A percentile compares a stretch with the other conserved stretches of the same genome.
Evolutionary conservation across 2,797 vertebrate genomes (phyloP).

Genomic region (Phaenicophaeus curvirostris): DNA sequence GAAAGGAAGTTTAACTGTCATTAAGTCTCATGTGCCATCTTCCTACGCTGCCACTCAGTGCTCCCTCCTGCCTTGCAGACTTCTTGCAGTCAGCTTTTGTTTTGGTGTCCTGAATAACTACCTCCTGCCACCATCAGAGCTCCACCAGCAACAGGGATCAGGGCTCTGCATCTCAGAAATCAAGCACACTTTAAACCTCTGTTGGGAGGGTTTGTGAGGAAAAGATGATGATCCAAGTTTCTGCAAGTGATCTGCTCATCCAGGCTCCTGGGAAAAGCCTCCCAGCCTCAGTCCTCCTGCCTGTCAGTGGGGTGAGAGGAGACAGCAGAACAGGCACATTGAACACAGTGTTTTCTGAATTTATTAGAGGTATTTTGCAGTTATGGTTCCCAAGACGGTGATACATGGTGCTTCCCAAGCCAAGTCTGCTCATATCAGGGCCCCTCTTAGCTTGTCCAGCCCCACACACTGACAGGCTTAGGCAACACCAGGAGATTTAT

Average conservation of each 20-base stretch:
- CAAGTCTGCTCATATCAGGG: neutral
- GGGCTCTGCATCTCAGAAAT: neutral
- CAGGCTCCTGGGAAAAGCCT: neutral
- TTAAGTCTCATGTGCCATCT: neutral
- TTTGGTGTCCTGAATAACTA: neutral
- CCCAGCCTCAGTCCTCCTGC: neutral
- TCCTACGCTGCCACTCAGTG: neutral
- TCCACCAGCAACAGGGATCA: neutral
- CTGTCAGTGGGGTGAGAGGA: neutral
- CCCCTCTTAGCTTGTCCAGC: neutral
- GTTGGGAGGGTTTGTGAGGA: neutral
- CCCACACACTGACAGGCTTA: neutral
- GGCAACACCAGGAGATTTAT: neutral
- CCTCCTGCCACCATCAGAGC: neutral
- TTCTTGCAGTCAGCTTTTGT: neutral
- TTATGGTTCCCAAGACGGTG: fast-evolving
- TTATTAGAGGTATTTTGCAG: neutral
- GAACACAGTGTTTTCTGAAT: neutral
- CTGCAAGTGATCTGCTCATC: neutral
- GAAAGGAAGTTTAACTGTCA: neutral
- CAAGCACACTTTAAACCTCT: neutral
- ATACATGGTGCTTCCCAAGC: neutral
- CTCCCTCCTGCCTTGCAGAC: neutral
- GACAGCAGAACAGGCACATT: neutral
- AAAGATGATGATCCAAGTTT: neutral